These are phyloP conservation scores for Psilopogon haemacephalus DNA, from an alignment of 2,113 vertebrate genomes.

Conservation along the genomic window DNA sequence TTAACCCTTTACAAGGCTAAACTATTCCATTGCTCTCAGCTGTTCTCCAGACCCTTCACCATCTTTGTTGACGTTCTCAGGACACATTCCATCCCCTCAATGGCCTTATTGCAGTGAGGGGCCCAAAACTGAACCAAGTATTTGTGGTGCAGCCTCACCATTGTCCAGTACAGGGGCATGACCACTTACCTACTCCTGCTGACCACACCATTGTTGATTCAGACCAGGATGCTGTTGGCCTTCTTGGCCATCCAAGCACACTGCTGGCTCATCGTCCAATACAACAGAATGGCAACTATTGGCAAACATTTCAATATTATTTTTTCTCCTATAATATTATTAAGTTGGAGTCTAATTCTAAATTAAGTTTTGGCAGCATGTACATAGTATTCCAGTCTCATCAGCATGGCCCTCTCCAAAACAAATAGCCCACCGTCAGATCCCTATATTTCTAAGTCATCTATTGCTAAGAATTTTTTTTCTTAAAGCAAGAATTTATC, in stretches of 20 bases:
- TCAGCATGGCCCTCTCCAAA: not conserved
- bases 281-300: conserved; percentile 27
- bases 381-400: not conserved
- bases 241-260: no score
- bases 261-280: not conserved
- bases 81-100: no score
- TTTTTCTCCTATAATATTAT: conserved; percentile 18
- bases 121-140: no score
- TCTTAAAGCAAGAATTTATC: not conserved
- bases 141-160: no score
- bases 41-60: no score
- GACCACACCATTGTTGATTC: no score
- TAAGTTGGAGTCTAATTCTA: conserved; percentile 1
- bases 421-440: not conserved
- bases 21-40: no score
- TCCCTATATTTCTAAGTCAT: not conserved
- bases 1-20: no score
- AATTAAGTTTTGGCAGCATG: conserved; percentile 10
- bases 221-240: not conserved
- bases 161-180: no score
- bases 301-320: conserved; percentile 26
- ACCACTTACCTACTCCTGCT: no score
- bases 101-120: no score
- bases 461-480: not conserved
- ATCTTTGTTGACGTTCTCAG: no score